Evolutionary conservation across 2,113 vertebrate species (phyloP), one percentile per base, ranked within the genome.

Genomic region (Triplophysa siluroides): DNA sequence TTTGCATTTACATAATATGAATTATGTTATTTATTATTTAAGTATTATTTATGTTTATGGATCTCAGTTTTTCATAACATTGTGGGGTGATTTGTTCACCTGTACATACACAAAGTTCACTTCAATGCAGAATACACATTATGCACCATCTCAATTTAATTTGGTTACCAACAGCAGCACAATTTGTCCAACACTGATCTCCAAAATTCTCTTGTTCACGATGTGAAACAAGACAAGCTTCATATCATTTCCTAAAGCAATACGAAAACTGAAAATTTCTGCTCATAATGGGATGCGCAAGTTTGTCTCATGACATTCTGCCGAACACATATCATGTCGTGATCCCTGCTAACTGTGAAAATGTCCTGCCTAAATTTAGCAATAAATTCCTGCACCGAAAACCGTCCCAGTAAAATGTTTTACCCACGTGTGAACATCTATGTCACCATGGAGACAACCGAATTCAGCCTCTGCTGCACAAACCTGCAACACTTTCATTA

Each of bases 401-500:
- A 83, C 24, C 63, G 33, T 60, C 77, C 73, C 64, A 63, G 73
- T 74, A 29, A 75, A 79, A 76, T 74, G 63, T 54, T 54, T 74
- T 69, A 75, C 41, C 75, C 76, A 79, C 61, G 75, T 74, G 69
- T 82, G 76, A 56, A 79, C 23, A 54, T 79, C 81, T 62, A 72
- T 79, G 79, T 78, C 76, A 83, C 83, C 83, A 86, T 81, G 81
- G 83, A 64, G 73, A 85, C 79, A 45, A 58, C 4, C 43, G 75
- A 76, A 79, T 77, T 33, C 23, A 79, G 64, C 78, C 72, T 64
- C 60, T 65, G 13, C 69, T 38, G 56, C 70, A 85, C 72, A 75
- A 67, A 58, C 78, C 67, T 72, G 69, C 79, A 62, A 73, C 73
- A 66, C 72, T 79, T 76, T 77, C 84, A 83, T 82, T 83, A 76